Percentiles rank a stretch among this genome's conserved stretches.
phyloP scores from a whole-genome alignment of 2,113 vertebrate species.

The Vireo altiloquus region DNA sequence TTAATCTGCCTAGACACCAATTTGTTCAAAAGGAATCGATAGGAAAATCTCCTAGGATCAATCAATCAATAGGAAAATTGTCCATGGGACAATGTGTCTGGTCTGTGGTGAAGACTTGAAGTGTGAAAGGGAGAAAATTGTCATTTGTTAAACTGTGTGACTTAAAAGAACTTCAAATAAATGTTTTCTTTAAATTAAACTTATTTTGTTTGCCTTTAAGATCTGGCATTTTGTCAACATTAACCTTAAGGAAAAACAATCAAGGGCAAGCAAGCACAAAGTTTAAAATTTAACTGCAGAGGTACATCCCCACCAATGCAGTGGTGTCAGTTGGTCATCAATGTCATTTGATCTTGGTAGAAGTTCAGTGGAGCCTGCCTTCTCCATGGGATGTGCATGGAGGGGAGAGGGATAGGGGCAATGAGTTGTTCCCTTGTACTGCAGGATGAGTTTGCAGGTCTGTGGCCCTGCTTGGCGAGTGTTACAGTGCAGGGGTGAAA shows the following conservation, averaged over 20 bases:
- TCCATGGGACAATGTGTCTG: slow-evolving; percentile 12
- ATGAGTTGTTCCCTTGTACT: neutral
- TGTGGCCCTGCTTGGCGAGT: neutral
- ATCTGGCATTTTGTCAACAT: slow-evolving; percentile 18
- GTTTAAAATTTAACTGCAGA: neutral
- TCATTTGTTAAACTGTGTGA: slow-evolving; percentile 67
- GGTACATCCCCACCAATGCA: neutral
- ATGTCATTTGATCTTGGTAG: neutral
- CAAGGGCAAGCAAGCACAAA: neutral
- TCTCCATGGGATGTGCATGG: rapidly evolving
- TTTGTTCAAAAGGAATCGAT: neutral
- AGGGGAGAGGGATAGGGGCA: neutral
- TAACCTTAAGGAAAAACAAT: neutral
- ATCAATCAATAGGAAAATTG: too few species aligned
- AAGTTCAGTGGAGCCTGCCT: neutral
- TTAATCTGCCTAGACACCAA: slow-evolving; percentile 2
- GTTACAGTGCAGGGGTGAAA: neutral
- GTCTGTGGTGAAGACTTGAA: slow-evolving; percentile 54
- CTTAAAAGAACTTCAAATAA: slow-evolving; percentile 64
- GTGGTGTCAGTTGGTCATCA: neutral
- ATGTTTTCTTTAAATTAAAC: slow-evolving; percentile 66
- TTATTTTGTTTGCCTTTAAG: slow-evolving; percentile 30
- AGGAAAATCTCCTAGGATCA: slow-evolving; percentile 30
- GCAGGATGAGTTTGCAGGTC: neutral
- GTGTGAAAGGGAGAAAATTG: slow-evolving; percentile 49